Evolutionary conservation across 2,797 vertebrate genomes (phyloP), one percentile per base, ranked within the genome.

Genomic region (Carduelis carduelis): DNA sequence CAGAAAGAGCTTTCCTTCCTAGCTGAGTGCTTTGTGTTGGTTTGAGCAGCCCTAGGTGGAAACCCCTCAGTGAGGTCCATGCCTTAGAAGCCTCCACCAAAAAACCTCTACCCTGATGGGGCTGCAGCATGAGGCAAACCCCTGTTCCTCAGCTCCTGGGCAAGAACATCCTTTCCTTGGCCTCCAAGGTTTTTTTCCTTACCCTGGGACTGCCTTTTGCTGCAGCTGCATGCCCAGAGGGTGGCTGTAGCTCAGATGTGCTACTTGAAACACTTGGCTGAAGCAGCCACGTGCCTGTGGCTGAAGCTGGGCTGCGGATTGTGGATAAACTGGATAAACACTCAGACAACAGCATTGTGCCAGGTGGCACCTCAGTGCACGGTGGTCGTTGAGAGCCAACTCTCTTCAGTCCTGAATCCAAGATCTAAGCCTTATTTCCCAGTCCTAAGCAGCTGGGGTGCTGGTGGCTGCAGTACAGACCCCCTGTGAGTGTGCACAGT

Each of bases 111-210:
- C n/a, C 30, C 52, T n/a, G 55, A 55, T 26, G 50, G 9, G 46
- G 75, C 55, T 89, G 57, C 1, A 3, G 12, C 2, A 27, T 3
- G 27, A 53, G 49, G 16, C 53, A 65, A 85, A 57, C 2, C 37
- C 28, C 18, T 6, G 12, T 1, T 53, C 6, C 44, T 41, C 69
- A 41, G 49, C 41, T 80, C 50, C 52, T 69, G 0, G 0, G 35
- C 63, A 56, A 49, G 19, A 55, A 27, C 34, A 55, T 20, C 63
- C 22, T 66, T 30, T 49, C 61, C 57, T 57, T 64, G 53, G 50
- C n/a, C 44, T 85, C 50, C 57, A 41, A 27, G 53, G 13, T 2
- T 60, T 87, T 83, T 22, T 14, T 60, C 22, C 57, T 35, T 28
- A 24, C 8, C 3, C 32, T 39, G 53, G 49, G 23, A 34, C 28